Evolutionary conservation across 2,888 invertebrate species (phyloP).

Genomic region (Hypena proboscidalis): DNA sequence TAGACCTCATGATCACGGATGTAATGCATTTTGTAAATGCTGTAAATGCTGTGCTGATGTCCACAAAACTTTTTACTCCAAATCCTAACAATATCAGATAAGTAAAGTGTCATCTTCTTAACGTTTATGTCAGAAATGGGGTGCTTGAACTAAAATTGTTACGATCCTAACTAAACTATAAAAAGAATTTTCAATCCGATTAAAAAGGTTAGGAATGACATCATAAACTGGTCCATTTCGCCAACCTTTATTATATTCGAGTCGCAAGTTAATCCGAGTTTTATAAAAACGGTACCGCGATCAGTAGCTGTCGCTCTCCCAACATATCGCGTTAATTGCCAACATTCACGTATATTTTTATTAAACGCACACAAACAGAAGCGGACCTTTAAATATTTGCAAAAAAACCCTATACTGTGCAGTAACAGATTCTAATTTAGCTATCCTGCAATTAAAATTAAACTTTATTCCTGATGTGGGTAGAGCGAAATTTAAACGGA

Average conservation of each 20-base stretch:
- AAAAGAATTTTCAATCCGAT: neutral
- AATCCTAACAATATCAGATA: no score
- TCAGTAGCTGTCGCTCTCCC: conserved; percentile 18
- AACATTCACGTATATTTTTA: conserved; percentile 38
- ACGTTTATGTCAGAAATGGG: neutral
- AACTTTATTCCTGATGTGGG: conserved; percentile 42
- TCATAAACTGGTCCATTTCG: neutral
- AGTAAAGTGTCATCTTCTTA: neutral
- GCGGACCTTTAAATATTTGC: conserved; percentile 42
- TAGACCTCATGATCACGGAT: no score
- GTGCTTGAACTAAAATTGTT: conserved; percentile 1
- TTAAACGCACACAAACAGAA: conserved; percentile 43
- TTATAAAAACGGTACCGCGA: conserved; percentile 13
- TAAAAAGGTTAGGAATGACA: conserved; percentile 7
- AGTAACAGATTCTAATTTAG: conserved; percentile 52
- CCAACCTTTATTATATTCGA: conserved; percentile 15
- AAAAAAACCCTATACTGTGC: conserved; percentile 42
- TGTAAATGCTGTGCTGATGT: no score
- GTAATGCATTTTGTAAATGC: no score
- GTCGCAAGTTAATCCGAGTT: conserved; percentile 9
- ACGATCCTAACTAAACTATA: neutral
- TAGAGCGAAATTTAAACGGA: conserved; percentile 39
- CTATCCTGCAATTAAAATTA: conserved; percentile 38
- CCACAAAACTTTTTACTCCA: no score
- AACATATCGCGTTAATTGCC: conserved; percentile 31